Conservation (phyloP, 2,797 vertebrate species). For the Manis javanica region DNA sequence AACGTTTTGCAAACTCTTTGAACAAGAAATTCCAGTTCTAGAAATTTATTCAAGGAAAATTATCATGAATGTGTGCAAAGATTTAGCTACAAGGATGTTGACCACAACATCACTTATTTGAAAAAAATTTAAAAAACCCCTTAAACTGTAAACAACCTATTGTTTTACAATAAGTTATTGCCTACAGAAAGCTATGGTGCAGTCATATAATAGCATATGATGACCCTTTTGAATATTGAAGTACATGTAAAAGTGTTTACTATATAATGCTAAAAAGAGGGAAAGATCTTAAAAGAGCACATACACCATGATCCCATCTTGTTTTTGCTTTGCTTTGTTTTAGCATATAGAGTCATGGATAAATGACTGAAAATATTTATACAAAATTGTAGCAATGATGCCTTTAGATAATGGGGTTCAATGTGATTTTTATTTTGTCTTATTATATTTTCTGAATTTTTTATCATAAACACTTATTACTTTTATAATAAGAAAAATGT, state of each 20-base stretch:
- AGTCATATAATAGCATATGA: background rate
- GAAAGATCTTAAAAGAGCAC: background rate
- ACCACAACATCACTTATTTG: background rate
- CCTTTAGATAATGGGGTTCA: background rate
- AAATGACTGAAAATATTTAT: background rate
- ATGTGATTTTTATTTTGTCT: conserved; percentile 27
- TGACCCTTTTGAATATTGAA: background rate
- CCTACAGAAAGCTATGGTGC: background rate
- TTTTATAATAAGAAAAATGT: background rate
- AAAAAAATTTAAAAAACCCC: background rate
- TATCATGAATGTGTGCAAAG: background rate
- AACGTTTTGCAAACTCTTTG: conserved; percentile 40
- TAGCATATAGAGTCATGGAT: background rate
- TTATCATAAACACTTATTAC: background rate
- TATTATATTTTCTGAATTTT: conserved; percentile 15
- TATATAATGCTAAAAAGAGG: background rate
- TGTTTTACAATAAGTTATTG: background rate
- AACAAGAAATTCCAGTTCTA: background rate
- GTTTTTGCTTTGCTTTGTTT: background rate
- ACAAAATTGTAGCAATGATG: background rate
- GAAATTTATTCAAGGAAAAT: conserved; percentile 52
- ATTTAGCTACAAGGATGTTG: conserved; percentile 20
- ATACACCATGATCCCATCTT: background rate
- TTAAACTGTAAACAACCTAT: background rate
- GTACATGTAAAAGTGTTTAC: background rate